Evolutionary conservation across 2,797 vertebrate species (phyloP).

Genomic region (Oreortyx pictus): DNA sequence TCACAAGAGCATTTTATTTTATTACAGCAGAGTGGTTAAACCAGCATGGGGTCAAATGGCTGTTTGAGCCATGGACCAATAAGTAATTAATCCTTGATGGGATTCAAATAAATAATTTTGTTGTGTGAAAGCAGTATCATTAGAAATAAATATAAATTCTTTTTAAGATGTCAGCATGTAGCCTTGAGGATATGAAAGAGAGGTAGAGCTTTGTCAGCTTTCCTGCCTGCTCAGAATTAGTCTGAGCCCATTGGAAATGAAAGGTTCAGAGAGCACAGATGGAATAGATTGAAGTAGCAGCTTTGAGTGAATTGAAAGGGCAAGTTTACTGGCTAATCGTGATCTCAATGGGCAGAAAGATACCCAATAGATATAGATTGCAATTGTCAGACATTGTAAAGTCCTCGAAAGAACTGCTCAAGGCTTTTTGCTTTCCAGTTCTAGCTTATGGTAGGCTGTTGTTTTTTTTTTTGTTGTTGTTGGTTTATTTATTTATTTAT

Average conservation of each 20-base stretch:
- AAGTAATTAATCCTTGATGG: slow-evolving; percentile 65
- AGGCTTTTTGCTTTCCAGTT: not conserved
- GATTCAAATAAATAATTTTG: slow-evolving; percentile 62
- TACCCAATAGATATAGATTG: slow-evolving; percentile 13
- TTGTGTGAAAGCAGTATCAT: slow-evolving; percentile 28
- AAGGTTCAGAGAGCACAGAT: slow-evolving; percentile 69
- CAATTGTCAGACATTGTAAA: not conserved
- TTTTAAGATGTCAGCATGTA: slow-evolving; percentile 48
- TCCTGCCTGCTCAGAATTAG: slow-evolving; percentile 48
- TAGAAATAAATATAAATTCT: slow-evolving; percentile 68
- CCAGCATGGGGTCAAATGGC: slow-evolving; percentile 1
- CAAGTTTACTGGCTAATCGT: slow-evolving; percentile 40
- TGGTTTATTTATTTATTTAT: no score
- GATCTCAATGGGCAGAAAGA: slow-evolving; percentile 7
- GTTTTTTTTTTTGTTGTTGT: not conserved
- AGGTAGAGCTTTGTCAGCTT: slow-evolving; percentile 4
- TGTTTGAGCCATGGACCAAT: slow-evolving; percentile 31
- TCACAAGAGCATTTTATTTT: slow-evolving; percentile 16
- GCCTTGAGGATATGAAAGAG: slow-evolving; percentile 22
- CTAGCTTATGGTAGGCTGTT: not conserved
- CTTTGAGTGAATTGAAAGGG: slow-evolving; percentile 65
- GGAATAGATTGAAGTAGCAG: slow-evolving; percentile 54
- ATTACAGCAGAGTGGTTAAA: not conserved
- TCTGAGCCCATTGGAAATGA: slow-evolving; percentile 66
- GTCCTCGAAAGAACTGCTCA: not conserved